Base-by-base conservation (phyloP, 1,140 invertebrate genomes). In the Leguminivora glycinivorella region DNA sequence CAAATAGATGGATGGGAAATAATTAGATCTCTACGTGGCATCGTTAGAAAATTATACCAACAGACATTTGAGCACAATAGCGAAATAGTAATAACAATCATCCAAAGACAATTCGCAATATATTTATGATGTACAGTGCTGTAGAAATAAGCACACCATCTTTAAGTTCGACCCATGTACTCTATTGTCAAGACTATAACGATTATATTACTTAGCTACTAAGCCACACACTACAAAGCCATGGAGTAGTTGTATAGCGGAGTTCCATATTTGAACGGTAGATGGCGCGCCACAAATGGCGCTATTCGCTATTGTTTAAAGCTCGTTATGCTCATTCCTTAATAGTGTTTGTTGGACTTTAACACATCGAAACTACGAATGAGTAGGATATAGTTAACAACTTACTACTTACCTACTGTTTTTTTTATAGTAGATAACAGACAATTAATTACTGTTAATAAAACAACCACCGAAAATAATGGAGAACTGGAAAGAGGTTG, bases 211-310 rank as follows among this genome's bases (percentile, higher is more conserved):
- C 47, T 1, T 22, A 52, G 47, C 9, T 22, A 22, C 47, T 52
- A 4, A 4, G 7, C n/a, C 22, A 19, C 19, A 19, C 1, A 22
- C 43, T 52, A 52, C 43, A 9, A 3, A 19, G 47, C 47, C 6
- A 22, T 22, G 19, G 47, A 52, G 22, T 52, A 43, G 40, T 43
- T 3, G 17, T 52, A 52, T 10, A 10, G 47, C 14, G 52, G 12
- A n/a, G 24, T 58, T 19, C 56, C 56, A n/a, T 26, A 29, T 58
- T 58, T 58, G 56, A 25, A 12, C 5, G 12, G 56, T 58, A 25
- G 25, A 58, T 58, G 56, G 56, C 56, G 12, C 56, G 12, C 19
- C 47, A 22, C 47, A 52, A 52, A 52, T 52, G 47, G 47, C 56
- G 56, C 7, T 5, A 58, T 29, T 58, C 22, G 56, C 56, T 58